These are phyloP conservation scores for Enteromius argenteus DNA, from an alignment of 2,797 vertebrate genomes.

Conservation along the genomic window DNA sequence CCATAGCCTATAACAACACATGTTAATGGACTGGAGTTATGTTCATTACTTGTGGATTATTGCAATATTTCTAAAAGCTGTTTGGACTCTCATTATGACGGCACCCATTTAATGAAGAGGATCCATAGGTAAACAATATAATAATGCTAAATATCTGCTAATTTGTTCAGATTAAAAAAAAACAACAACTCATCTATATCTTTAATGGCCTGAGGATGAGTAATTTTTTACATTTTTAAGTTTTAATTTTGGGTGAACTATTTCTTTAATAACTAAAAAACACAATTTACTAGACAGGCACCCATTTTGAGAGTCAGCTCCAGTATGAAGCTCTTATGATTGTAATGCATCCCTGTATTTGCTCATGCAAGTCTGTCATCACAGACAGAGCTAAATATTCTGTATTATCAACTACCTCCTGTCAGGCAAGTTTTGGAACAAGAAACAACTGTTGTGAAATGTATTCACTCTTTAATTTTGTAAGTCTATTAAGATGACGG, in stretches of 20 bases:
- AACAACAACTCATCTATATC: background rate
- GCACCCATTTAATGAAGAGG: background rate
- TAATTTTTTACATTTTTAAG: background rate
- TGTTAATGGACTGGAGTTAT: background rate
- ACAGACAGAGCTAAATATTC: background rate
- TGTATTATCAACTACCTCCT: background rate
- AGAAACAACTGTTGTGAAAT: background rate
- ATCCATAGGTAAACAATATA: background rate
- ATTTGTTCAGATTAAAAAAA: background rate
- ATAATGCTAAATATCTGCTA: background rate
- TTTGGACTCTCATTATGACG: background rate
- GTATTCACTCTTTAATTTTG: background rate
- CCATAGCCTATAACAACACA: background rate
- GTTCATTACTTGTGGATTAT: background rate
- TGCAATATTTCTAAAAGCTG: background rate
- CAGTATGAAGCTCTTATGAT: background rate
- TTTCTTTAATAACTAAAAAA: background rate
- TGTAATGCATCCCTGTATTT: conserved; percentile 1
- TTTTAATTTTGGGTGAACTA: background rate
- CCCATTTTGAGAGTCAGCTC: background rate
- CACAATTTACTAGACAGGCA: background rate
- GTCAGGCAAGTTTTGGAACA: background rate
- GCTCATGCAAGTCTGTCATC: conserved; percentile 1
- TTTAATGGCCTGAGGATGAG: background rate
- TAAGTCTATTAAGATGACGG: background rate